Base-by-base conservation (phyloP, 2,888 invertebrate genomes). In the Caenorhabditis auriculariae region DNA sequence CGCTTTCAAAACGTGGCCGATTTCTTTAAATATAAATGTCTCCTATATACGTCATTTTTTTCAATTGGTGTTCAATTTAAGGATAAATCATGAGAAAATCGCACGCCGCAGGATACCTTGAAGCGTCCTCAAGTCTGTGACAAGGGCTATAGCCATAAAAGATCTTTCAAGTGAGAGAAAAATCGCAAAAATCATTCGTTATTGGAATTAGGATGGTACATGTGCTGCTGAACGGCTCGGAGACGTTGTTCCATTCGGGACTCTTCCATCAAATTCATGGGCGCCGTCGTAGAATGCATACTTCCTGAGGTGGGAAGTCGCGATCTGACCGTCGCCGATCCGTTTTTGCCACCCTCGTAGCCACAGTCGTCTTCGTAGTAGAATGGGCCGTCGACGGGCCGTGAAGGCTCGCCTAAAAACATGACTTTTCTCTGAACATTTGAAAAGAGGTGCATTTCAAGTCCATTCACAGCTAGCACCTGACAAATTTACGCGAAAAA, bases 311-410 rank as follows among this genome's bases (percentile, higher is more conserved):
- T 61, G 21, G 62, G 62, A 1, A 57, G 57, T 17, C 62, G 54
- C 39, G 56, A 42, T 15, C 49, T 48, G 52, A 55, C 49, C 4
- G 49, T 48, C 4, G 48, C 47, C 0, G 54, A 17, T 32, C n/a
- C 35, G 9, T 60, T 78, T 43, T 69, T 69, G n/a, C n/a, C n/a
- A n/a, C n/a, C n/a, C 60, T 81, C 75, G 50, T 80, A 78, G 4
- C 73, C 75, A 21, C 76, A 78, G 42, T 81, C 81, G 32, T 81
- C 81, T 50, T 81, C 81, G 56, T 81, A 81, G 54, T 81, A 81
- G 62, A 76, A 81, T n/a, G n/a, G n/a, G n/a, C n/a, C n/a, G 38
- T 78, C 78, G 39, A 80, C 65, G 4, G 78, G 72, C 5, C 76
- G 69, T 5, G 70, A 69, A 6, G 73, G 67, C 19, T 74, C 73